Evolutionary conservation across 2,797 vertebrate genomes (phyloP).

Genomic region (Hydrophis major): DNA sequence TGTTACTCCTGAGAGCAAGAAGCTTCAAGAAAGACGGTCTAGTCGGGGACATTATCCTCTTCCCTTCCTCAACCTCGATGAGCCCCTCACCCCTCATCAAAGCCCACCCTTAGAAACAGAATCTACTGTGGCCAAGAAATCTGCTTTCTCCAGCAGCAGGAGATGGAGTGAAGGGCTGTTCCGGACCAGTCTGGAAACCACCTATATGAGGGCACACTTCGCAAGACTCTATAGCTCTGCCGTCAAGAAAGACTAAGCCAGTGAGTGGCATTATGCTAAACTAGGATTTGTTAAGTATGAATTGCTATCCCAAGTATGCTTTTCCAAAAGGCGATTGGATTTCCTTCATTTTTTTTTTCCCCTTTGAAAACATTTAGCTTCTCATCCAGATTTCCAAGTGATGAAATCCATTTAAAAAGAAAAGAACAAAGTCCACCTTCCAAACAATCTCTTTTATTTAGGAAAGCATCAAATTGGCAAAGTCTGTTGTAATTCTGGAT

Average conservation of each 20-base stretch:
- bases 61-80: slow-evolving; percentile 62
- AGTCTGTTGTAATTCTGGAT: too few relatives aligned
- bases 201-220: slow-evolving; percentile 61
- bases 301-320: background rate
- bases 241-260: slow-evolving; percentile 71
- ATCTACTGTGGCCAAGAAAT: background rate
- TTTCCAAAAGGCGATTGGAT: background rate
- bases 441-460: too few relatives aligned
- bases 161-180: slow-evolving; percentile 71
- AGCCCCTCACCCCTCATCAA: slow-evolving; percentile 50
- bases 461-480: too few relatives aligned
- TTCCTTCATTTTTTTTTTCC: background rate
- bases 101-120: slow-evolving; percentile 45
- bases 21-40: slow-evolving; percentile 48
- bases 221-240: slow-evolving; percentile 46
- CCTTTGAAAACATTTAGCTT: background rate
- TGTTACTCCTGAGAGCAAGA: background rate
- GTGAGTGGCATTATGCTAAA: accelerated
- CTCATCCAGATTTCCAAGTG: background rate
- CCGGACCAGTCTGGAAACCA: slow-evolving; percentile 66
- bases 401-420: too few relatives aligned
- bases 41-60: slow-evolving; percentile 53
- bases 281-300: background rate
- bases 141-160: slow-evolving; percentile 47
- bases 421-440: too few relatives aligned